These are phyloP conservation scores for Cheilosia impressa DNA, from an alignment of 2,888 invertebrate species.

Conservation along the genomic window DNA sequence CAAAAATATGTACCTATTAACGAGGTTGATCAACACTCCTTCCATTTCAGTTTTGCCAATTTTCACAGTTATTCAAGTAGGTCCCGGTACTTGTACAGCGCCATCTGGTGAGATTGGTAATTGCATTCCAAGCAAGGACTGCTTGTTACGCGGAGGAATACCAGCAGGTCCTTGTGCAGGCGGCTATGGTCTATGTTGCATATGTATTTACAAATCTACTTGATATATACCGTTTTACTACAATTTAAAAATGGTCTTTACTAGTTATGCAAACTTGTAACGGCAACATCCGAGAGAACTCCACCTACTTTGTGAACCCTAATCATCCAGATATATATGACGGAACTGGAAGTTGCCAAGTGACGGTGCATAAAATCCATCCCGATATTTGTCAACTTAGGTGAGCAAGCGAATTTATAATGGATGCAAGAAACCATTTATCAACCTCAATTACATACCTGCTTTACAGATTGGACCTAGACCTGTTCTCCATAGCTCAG, in stretches of 20 bases:
- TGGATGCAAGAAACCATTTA: no score
- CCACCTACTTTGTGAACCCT: slow-evolving; percentile 93
- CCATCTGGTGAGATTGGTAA: slow-evolving; percentile 92
- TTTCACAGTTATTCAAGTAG: slow-evolving; percentile 91
- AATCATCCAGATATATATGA: slow-evolving; percentile 91
- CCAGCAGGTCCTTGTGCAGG: slow-evolving; percentile 91
- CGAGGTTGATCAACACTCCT: neutral
- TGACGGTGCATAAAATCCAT: slow-evolving; percentile 90
- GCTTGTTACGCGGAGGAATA: slow-evolving; percentile 88
- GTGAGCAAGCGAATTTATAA: slow-evolving; percentile 81
- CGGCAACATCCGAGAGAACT: slow-evolving; percentile 90
- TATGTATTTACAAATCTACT: slow-evolving; percentile 79
- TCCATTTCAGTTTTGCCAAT: slow-evolving; percentile 89
- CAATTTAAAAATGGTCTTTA: neutral
- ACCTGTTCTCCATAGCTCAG: slow-evolving; percentile 89
- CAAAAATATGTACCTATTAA: neutral
- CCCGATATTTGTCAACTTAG: slow-evolving; percentile 93
- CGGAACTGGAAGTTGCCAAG: slow-evolving; percentile 92
- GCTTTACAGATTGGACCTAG: slow-evolving; percentile 89
- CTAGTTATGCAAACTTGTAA: slow-evolving; percentile 92
- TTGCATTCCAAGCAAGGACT: slow-evolving; percentile 90
- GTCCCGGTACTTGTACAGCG: slow-evolving; percentile 90
- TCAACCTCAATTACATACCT: neutral
- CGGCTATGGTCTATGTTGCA: slow-evolving; percentile 83
- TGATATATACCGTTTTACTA: no score